phyloP scores from a whole-genome alignment of 1,140 invertebrate species.

The Caenorhabditis briggsae region DNA sequence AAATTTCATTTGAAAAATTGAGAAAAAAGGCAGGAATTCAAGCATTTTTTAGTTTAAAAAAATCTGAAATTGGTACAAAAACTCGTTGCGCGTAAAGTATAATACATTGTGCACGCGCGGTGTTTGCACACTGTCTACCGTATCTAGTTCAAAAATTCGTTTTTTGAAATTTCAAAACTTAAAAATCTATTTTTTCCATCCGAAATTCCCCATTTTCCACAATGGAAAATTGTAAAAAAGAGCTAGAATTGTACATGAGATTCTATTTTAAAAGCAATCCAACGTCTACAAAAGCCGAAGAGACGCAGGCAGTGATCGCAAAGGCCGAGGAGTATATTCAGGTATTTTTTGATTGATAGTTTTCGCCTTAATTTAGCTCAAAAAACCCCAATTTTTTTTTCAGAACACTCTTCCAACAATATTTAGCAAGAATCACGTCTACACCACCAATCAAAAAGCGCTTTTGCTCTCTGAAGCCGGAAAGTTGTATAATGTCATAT shows the following conservation, averaged over 20 bases:
- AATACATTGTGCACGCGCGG: not conserved
- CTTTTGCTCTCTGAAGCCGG: not conserved
- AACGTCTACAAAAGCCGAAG: slow-evolving; percentile 1
- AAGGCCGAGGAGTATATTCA: slow-evolving; percentile 16
- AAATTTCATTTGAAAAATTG: not conserved
- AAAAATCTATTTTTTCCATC: no score
- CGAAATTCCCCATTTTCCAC: not conserved
- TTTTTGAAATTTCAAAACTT: not conserved
- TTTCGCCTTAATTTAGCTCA: not conserved
- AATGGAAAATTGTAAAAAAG: not conserved
- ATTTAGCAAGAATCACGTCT: not conserved
- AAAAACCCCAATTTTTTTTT: not conserved
- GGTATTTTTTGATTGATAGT: not conserved
- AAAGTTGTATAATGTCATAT: slow-evolving; percentile 18
- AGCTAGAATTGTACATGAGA: slow-evolving; percentile 28
- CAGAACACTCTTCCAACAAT: not conserved
- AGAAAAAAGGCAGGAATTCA: not conserved
- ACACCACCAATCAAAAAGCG: slow-evolving; percentile 13
- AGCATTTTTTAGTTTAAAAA: not conserved
- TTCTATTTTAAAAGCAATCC: slow-evolving; percentile 19
- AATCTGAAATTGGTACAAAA: not conserved
- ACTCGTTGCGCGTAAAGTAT: not conserved
- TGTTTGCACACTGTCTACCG: slow-evolving; percentile 32
- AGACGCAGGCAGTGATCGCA: not conserved
- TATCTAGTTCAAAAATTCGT: not conserved